A percentile compares a stretch with the other conserved stretches of the same genome.
Conservation (phyloP, 64 coral and sea anemone species). For the Stichodactyla helianthus region DNA sequence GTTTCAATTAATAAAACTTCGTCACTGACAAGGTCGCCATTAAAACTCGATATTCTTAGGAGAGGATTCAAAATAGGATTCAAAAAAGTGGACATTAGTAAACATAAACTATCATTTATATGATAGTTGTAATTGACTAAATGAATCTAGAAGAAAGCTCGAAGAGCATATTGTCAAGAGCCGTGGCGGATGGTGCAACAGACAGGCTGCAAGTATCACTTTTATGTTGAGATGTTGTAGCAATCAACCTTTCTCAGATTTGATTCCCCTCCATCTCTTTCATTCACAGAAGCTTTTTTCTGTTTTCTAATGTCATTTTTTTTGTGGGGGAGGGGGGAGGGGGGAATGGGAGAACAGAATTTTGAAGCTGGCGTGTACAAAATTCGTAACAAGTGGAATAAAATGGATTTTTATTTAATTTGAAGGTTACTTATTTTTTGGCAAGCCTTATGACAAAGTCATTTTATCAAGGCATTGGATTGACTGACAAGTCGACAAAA, state of each 20-base stretch:
- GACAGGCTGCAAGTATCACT: background rate
- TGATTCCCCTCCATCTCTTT: background rate
- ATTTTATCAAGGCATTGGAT: too few relatives aligned
- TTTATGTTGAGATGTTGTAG: background rate
- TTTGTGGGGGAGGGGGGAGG: background rate
- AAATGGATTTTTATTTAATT: too few relatives aligned
- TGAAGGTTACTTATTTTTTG: too few relatives aligned
- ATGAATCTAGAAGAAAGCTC: background rate
- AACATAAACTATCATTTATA: background rate
- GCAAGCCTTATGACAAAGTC: too few relatives aligned
- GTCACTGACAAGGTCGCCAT: background rate
- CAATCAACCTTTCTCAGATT: background rate
- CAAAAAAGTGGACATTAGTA: background rate
- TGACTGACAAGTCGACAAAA: background rate
- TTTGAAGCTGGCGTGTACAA: too few relatives aligned
- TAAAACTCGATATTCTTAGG: background rate
- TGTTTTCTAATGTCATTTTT: background rate
- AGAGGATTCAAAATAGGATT: background rate
- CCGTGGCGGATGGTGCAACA: background rate
- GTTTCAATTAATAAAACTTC: too few relatives aligned
- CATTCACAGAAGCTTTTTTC: background rate
- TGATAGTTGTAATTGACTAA: background rate
- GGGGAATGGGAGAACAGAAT: too few relatives aligned
- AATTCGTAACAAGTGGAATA: too few relatives aligned
- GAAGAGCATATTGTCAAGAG: background rate